Evolutionary conservation across 1,140 invertebrate genomes (phyloP), one percentile per base, ranked within the genome.

Genomic region (Drosophila suzukii): DNA sequence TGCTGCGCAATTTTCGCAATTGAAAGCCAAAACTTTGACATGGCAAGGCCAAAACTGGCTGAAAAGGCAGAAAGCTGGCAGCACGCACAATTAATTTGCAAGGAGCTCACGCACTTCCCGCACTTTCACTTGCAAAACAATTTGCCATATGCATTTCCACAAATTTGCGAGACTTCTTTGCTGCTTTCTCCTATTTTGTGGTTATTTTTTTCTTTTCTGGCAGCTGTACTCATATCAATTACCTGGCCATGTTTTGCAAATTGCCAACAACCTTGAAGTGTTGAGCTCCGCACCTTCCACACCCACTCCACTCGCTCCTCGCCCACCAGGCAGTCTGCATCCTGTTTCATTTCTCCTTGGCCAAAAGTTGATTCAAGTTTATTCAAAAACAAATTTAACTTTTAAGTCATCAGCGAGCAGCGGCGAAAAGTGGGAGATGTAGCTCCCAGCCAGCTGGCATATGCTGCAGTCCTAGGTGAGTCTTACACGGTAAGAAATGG

Each of bases 321-420:
- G 20, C 38, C 10, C 55, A 46, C 8, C 32, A 15, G 12, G n/a
- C 30, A 36, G 38, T 27, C 38, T 47, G 61, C 55, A 65, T 56
- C 41, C 51, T 55, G 59, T 59, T 62, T 54, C 55, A 12, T 46
- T 78, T 47, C 76, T 46, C 34, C 49, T 61, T 62, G 44, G 30
- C 49, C 58, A 51, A 82, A 86, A 86, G 65, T 86, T 86, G 83
- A 88, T 88, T 88, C 78, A 88, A 86, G 83, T 88, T 82, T 88
- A 73, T 79, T 78, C 59, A 63, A 75, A 86, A 88, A 77, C 76
- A 79, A 88, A 86, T 86, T 86, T 88, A 86, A 86, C 79, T 86
- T 86, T 88, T 86, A 88, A 88, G 79, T 82, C 83, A 86, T 88
- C 83, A 65, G 58, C 65, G 49, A 78, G 57, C 27, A 49, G 66